A percentile compares a stretch with the other conserved stretches of the same genome.
These are phyloP conservation scores for Elachura formosa DNA, from an alignment of 2,113 vertebrate genomes.

Conservation along the genomic window DNA sequence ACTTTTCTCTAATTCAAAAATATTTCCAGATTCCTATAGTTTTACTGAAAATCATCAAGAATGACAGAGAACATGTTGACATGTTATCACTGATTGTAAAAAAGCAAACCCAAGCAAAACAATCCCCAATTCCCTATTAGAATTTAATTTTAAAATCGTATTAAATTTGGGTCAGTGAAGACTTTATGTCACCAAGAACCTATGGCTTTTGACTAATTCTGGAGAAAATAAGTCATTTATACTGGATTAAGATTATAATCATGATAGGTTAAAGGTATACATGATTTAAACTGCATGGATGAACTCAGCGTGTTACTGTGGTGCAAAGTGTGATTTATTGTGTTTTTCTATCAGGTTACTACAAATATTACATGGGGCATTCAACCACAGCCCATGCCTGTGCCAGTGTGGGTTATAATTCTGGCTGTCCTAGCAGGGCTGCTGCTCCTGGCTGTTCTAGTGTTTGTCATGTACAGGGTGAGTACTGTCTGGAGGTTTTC, in stretches of 20 bases:
- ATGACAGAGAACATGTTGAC: background rate
- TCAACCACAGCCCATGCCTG: slow-evolving; percentile 74
- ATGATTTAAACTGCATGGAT: background rate
- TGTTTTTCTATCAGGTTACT: slow-evolving; percentile 74
- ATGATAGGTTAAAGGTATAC: background rate
- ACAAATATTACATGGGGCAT: slow-evolving; percentile 90
- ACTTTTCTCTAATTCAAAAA: background rate
- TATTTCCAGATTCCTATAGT: background rate
- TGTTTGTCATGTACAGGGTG: slow-evolving; percentile 97
- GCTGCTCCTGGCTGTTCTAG: slow-evolving; percentile 88
- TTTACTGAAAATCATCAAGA: background rate
- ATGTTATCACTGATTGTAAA: background rate
- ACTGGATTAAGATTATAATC: background rate
- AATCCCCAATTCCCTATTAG: background rate
- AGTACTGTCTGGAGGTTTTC: background rate
- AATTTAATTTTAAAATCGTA: background rate
- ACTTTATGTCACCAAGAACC: background rate
- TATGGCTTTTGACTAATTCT: background rate
- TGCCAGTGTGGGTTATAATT: slow-evolving; percentile 93
- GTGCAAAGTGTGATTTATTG: background rate
- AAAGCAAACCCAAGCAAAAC: background rate
- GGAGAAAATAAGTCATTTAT: background rate
- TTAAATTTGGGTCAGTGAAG: background rate
- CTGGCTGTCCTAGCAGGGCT: slow-evolving; percentile 91
- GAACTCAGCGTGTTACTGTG: background rate